Conservation (phyloP, 1,140 invertebrate species). For the Anthonomus grandis region DNA sequence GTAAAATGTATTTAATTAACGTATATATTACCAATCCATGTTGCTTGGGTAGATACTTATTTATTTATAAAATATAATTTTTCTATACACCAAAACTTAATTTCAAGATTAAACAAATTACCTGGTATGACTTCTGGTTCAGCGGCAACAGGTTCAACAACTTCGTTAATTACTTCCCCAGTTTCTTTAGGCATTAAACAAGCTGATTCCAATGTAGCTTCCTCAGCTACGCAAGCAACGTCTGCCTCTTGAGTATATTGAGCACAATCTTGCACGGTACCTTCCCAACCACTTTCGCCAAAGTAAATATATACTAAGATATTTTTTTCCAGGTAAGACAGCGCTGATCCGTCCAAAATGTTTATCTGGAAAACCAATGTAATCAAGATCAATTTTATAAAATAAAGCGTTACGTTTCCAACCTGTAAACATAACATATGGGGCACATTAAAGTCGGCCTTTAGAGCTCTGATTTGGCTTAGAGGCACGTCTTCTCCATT, state of each 20-base stretch:
- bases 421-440: slow-evolving; percentile 36
- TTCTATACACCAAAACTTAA: too few relatives aligned
- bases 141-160: background rate
- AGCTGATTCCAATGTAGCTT: background rate
- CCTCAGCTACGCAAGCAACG: background rate
- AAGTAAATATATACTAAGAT: slow-evolving; percentile 29
- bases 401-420: background rate
- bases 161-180: background rate
- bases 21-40: too few relatives aligned
- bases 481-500: slow-evolving; percentile 60
- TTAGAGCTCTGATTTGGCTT: slow-evolving; percentile 30
- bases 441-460: slow-evolving; percentile 30
- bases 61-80: too few relatives aligned
- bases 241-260: slow-evolving; percentile 3
- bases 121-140: too few relatives aligned
- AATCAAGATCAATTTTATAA: too few relatives aligned
- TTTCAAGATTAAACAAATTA: too few relatives aligned
- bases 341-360: slow-evolving; percentile 12
- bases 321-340: slow-evolving; percentile 30
- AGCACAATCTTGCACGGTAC: slow-evolving; percentile 18
- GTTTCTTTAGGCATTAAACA: background rate
- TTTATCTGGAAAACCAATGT: slow-evolving; percentile 22
- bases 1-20: too few relatives aligned
- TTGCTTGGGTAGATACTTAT: too few relatives aligned
- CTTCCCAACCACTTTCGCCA: slow-evolving; percentile 36